Conservation (phyloP, 1,140 invertebrate genomes). For the Anthonomus grandis region DNA sequence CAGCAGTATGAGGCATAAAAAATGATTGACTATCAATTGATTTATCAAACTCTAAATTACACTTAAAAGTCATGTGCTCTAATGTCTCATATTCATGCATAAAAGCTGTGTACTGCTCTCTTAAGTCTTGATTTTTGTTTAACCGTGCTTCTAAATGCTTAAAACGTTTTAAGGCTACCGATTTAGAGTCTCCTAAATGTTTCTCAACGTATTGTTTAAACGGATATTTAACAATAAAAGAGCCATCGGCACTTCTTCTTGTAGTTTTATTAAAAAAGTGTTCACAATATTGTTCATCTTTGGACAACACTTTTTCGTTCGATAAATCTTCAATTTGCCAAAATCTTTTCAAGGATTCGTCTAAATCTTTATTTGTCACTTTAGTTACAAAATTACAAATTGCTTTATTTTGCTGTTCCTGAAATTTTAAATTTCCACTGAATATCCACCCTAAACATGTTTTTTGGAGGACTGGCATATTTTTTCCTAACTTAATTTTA, state of each 20-base stretch:
- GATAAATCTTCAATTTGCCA: constrained; percentile 15
- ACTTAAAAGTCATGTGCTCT: constrained; percentile 14
- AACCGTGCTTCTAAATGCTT: constrained; percentile 10
- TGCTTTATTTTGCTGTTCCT: neutral
- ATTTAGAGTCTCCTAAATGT: constrained; percentile 14
- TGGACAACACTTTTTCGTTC: constrained; percentile 4
- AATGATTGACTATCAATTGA: constrained; percentile 18
- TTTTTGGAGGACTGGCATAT: constrained; percentile 34
- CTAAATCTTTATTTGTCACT: constrained; percentile 8
- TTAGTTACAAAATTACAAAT: constrained; percentile 6
- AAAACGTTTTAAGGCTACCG: constrained; percentile 13
- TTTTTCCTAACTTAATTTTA: constrained; percentile 31
- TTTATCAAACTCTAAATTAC: constrained; percentile 1
- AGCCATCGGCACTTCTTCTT: neutral
- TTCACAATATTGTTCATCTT: constrained; percentile 12
- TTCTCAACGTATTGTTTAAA: constrained; percentile 6
- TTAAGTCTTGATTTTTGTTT: neutral
- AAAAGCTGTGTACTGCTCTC: constrained; percentile 12
- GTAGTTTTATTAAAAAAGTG: constrained; percentile 11
- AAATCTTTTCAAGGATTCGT: constrained; percentile 17
- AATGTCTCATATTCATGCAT: constrained; percentile 9
- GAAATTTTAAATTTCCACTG: neutral
- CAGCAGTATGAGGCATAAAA: constrained; percentile 46
- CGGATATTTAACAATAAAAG: constrained; percentile 11
- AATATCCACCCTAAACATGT: constrained; percentile 40